Conservation (phyloP, 2,113 vertebrate species). For the Genyomyrus donnyi region DNA sequence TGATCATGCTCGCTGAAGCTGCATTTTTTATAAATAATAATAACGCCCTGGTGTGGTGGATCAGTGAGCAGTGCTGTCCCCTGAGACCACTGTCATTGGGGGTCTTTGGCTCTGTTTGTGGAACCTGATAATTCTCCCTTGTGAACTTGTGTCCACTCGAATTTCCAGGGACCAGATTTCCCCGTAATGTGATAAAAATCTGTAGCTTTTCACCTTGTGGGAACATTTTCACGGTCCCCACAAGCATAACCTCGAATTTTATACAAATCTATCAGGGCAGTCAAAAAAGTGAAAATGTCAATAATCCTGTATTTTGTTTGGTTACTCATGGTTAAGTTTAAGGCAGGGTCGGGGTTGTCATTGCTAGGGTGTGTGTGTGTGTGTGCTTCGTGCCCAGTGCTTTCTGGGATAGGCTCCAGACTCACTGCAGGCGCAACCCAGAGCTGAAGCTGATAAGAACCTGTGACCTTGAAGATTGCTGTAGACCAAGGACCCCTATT, state of each 20-base stretch:
- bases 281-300: background rate
- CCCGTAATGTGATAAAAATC: background rate
- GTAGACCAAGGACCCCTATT: background rate
- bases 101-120: background rate
- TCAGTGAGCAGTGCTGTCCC: background rate
- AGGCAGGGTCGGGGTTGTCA: background rate
- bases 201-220: background rate
- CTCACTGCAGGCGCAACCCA: background rate
- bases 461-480: background rate
- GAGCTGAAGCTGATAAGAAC: constrained; percentile 1
- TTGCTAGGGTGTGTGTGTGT: background rate
- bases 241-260: background rate
- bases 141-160: background rate
- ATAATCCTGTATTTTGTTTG: background rate
- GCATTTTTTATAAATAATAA: background rate
- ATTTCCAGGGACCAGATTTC: background rate
- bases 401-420: background rate
- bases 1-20: background rate
- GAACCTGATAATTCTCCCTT: background rate
- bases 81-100: background rate
- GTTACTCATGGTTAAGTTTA: background rate
- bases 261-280: background rate
- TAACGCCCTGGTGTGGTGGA: background rate
- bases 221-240: background rate
- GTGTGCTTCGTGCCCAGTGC: background rate